Conservation (phyloP, 2,797 vertebrate species). For the Paguma larvata region DNA sequence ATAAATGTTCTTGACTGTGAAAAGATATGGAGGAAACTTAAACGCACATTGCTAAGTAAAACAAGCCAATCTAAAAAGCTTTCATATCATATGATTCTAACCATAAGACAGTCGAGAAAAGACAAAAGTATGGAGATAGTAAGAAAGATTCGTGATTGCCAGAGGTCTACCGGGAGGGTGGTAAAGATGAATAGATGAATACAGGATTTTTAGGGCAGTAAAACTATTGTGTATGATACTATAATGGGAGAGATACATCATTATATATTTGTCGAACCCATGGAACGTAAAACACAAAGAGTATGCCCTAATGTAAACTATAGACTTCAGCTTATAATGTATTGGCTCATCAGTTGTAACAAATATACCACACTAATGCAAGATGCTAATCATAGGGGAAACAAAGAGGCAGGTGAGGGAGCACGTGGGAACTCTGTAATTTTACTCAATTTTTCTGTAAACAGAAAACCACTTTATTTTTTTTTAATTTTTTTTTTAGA, state of each 20-base stretch:
- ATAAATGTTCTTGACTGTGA: background rate
- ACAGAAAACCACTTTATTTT: background rate
- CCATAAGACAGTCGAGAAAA: background rate
- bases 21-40: background rate
- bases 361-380: background rate
- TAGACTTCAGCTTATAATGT: background rate
- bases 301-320: background rate
- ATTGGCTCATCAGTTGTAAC: background rate
- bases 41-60: background rate
- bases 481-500: background rate
- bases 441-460: constrained; percentile 17
- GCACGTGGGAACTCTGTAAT: background rate
- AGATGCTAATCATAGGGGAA: background rate
- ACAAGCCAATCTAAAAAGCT: background rate
- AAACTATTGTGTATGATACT: background rate
- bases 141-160: background rate
- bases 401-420: background rate
- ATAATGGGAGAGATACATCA: background rate
- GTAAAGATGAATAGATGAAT: background rate
- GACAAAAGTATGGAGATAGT: background rate
- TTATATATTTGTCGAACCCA: background rate
- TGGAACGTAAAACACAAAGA: background rate
- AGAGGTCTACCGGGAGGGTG: background rate
- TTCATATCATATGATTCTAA: background rate
- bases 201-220: background rate